Conservation (phyloP, 2,888 invertebrate species). For the Orthosia cruda region DNA sequence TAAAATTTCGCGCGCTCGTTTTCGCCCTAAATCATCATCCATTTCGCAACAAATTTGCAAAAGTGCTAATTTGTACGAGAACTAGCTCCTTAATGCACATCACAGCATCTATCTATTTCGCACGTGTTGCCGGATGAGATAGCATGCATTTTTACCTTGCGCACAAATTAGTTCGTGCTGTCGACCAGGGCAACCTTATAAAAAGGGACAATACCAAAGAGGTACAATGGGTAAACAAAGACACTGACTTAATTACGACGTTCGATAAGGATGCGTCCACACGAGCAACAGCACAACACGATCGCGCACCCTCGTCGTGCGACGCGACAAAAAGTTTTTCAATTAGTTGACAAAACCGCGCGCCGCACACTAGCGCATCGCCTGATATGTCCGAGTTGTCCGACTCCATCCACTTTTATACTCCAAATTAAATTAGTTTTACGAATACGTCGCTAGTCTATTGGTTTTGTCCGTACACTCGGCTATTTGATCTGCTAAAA, state of each 20-base stretch:
- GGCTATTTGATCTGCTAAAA: constrained; percentile 75
- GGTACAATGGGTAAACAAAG: not conserved
- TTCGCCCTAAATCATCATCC: too few species aligned
- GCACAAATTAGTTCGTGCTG: too few species aligned
- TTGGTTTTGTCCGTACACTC: constrained; percentile 60
- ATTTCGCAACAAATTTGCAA: too few species aligned
- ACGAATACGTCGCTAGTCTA: constrained; percentile 69
- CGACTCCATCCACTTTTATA: constrained; percentile 76
- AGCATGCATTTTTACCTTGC: too few species aligned
- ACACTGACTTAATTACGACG: not conserved
- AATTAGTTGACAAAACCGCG: constrained; percentile 83
- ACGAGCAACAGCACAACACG: constrained; percentile 48
- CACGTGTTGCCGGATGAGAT: too few species aligned
- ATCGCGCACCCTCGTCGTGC: constrained; percentile 62
- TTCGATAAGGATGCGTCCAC: constrained; percentile 53
- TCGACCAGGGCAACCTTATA: too few species aligned
- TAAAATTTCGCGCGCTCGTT: too few species aligned
- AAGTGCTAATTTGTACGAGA: too few species aligned
- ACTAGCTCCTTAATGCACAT: too few species aligned
- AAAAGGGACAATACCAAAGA: not conserved
- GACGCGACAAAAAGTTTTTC: constrained; percentile 86
- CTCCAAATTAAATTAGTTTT: constrained; percentile 87
- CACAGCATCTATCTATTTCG: too few species aligned
- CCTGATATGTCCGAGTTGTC: constrained; percentile 65
- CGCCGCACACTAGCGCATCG: constrained; percentile 59